Evolutionary conservation across 2,888 invertebrate genomes (phyloP), one percentile per base, ranked within the genome.

Genomic region (Agriopis aurantiaria): DNA sequence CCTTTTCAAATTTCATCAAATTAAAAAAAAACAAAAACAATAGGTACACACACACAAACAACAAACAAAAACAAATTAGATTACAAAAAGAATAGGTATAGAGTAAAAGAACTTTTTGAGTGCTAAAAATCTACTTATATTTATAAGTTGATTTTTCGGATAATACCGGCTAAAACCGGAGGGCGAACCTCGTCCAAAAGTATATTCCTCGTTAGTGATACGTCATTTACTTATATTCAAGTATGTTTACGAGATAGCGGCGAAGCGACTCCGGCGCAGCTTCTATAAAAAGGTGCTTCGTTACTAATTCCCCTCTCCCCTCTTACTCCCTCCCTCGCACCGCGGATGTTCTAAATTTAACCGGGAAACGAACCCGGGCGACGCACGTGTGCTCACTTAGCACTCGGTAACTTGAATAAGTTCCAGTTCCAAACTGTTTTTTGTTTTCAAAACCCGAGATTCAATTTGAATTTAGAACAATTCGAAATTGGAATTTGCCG

Each of bases 201-300:
- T 46, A 23, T 48, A 46, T 58, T 46, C n/a, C 58, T 65, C 65
- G 65, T 65, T 65, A 65, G 62, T 57, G 65, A 63, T 68, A 72
- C 77, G 73, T 77, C 77, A 77, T 77, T 77, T 77, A 75, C 74
- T 73, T 74, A 74, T 71, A 77, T 72, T 73, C 72, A 72, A 78
- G 77, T 78, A 74, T 77, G 75, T 78, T 78, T 75, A 78, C 75
- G 77, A 75, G 77, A 75, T 78, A 79, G 73, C 75, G 75, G 79
- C 81, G 82, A 82, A 78, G 76, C 71, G 76, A 75, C 86, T 84
- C 82, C 85, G 87, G 80, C 87, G 84, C 84, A 85, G 89, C 81
- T 88, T 91, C 93, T 93, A 93, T 92, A 93, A 93, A 93, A 93
- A 93, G 93, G 91, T 86, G 86, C 89, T 91, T 88, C 90, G 88